These are phyloP conservation scores for Myotis brandtii DNA, from an alignment of 2,113 vertebrate genomes.

Conservation along the genomic window DNA sequence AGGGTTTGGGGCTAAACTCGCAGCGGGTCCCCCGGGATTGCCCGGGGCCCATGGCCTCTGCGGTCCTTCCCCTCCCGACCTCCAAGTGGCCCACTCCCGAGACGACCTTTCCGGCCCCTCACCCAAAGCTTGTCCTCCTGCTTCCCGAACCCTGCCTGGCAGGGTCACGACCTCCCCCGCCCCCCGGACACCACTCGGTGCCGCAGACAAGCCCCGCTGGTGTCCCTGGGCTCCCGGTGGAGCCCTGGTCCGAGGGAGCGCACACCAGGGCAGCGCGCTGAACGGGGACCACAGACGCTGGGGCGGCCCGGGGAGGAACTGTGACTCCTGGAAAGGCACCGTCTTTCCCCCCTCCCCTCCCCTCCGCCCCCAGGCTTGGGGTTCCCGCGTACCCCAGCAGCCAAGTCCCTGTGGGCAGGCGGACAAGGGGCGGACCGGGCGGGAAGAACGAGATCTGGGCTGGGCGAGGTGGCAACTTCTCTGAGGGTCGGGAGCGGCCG, in stretches of 20 bases:
- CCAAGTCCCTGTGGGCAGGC: not conserved
- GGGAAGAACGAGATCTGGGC: not conserved
- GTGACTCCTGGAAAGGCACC: not conserved
- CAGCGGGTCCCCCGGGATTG: slow-evolving; percentile 8
- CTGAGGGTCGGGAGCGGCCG: not conserved
- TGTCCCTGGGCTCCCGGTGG: not conserved
- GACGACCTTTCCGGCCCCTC: not conserved
- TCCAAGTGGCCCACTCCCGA: slow-evolving; percentile 74
- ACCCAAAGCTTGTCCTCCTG: not conserved
- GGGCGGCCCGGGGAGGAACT: not conserved
- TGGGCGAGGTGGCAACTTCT: slow-evolving; percentile 52
- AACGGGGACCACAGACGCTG: not conserved
- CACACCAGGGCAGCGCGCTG: not conserved
- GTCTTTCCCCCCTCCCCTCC: not conserved
- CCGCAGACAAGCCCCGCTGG: not conserved
- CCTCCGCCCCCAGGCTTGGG: not conserved
- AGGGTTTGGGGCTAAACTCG: not conserved
- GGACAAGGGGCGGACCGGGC: not conserved
- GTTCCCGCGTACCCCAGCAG: not conserved
- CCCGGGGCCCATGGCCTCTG: slow-evolving; percentile 27
- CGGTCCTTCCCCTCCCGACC: slow-evolving; percentile 6
- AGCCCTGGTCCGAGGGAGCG: not conserved
- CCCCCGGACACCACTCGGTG: not conserved
- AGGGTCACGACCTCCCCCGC: slow-evolving; percentile 36
- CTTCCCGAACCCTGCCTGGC: not conserved